Conservation (phyloP, 2,888 invertebrate genomes). For the Clunio marinus region DNA sequence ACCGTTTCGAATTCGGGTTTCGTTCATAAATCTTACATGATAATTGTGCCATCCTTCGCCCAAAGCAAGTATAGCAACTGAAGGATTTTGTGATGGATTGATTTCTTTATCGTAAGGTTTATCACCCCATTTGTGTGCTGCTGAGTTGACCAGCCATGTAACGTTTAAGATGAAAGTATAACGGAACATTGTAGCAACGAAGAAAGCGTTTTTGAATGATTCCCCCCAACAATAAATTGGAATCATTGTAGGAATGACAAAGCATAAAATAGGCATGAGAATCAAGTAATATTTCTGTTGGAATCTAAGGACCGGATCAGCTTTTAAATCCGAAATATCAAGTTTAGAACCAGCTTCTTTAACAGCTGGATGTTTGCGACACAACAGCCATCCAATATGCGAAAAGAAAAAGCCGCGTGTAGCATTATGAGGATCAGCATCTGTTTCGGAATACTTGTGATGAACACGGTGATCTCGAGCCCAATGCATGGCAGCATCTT, state of each 20-base stretch:
- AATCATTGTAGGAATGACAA: constrained; percentile 64
- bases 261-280: constrained; percentile 64
- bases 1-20: neutral
- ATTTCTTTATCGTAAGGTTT: constrained; percentile 80
- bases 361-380: constrained; percentile 86
- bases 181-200: constrained; percentile 64
- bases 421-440: constrained; percentile 92
- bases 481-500: constrained; percentile 76
- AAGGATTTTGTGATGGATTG: constrained; percentile 46
- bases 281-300: constrained; percentile 74
- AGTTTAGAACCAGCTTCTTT: constrained; percentile 78
- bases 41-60: constrained; percentile 70
- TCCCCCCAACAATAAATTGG: constrained; percentile 72
- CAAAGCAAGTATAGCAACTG: constrained; percentile 28
- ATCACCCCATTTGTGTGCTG: constrained; percentile 85
- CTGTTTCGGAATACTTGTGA: constrained; percentile 69
- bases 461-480: constrained; percentile 47
- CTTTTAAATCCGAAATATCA: constrained; percentile 70
- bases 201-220: constrained; percentile 60
- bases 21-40: constrained; percentile 50
- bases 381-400: constrained; percentile 91
- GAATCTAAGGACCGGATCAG: constrained; percentile 71
- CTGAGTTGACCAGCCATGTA: constrained; percentile 72
- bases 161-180: constrained; percentile 69
- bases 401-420: constrained; percentile 93